A percentile compares a stretch with the other conserved stretches of the same genome.
These are phyloP conservation scores for Sinelater perroti DNA, from an alignment of 2,888 invertebrate genomes.

Conservation along the genomic window DNA sequence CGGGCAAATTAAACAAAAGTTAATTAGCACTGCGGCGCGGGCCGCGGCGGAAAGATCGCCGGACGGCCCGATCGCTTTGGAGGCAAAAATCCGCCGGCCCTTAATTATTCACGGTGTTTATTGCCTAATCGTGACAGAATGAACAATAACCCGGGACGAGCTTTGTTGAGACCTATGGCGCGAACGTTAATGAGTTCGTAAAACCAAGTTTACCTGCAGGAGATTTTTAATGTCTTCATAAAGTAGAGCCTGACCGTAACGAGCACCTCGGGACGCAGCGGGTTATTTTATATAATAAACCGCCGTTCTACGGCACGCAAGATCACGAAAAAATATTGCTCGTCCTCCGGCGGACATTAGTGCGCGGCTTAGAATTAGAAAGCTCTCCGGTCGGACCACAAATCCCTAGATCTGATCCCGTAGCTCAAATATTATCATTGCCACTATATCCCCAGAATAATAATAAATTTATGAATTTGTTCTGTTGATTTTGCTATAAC, in stretches of 20 bases:
- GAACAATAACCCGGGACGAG: constrained; percentile 25
- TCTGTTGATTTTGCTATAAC: no score
- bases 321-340: constrained; percentile 23
- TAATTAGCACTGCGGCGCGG: constrained; percentile 1
- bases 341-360: constrained; percentile 7
- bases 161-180: constrained; percentile 31
- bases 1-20: neutral
- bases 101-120: constrained; percentile 12
- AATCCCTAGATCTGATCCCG: no score
- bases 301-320: constrained; percentile 22
- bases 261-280: constrained; percentile 33
- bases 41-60: no score
- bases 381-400: neutral
- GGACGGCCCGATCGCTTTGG: no score
- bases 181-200: constrained; percentile 40
- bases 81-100: constrained; percentile 1
- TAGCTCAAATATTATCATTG: no score
- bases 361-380: constrained; percentile 1
- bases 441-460: no score
- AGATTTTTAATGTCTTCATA: constrained; percentile 43
- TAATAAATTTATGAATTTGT: no score
- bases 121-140: constrained; percentile 25
- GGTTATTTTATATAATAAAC: constrained; percentile 35
- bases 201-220: constrained; percentile 41
- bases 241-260: constrained; percentile 36